These are phyloP conservation scores for Drosophila diplacantha DNA, from an alignment of 2,888 invertebrate genomes.

Conservation along the genomic window DNA sequence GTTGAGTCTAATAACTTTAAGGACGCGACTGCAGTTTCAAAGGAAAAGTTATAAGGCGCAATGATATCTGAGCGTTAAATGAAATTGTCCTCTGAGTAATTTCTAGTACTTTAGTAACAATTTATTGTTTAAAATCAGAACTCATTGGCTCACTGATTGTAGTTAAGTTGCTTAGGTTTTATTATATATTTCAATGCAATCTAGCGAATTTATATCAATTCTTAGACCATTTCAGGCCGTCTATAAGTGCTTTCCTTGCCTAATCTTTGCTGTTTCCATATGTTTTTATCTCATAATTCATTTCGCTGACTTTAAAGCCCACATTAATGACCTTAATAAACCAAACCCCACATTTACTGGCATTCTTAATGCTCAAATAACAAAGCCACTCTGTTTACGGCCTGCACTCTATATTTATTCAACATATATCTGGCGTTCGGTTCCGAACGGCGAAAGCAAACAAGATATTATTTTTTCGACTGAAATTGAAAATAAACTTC, in stretches of 20 bases:
- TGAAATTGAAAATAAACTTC: constrained; percentile 49
- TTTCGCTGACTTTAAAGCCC: background rate
- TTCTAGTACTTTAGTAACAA: background rate
- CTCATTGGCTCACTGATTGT: no score
- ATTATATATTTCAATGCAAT: no score
- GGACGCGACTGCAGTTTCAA: constrained; percentile 14
- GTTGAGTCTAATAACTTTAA: no score
- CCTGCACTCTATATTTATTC: constrained; percentile 16
- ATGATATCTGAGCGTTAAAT: background rate
- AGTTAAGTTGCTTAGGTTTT: background rate
- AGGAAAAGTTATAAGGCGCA: background rate
- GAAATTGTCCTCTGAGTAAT: background rate
- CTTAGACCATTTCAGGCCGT: no score
- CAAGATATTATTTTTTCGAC: constrained; percentile 44
- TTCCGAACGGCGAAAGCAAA: constrained; percentile 48
- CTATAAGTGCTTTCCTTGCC: background rate
- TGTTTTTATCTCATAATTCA: background rate
- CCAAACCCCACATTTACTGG: constrained; percentile 2
- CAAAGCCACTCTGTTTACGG: background rate
- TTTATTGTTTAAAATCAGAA: no score
- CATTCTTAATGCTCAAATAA: background rate
- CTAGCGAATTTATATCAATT: background rate
- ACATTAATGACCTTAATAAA: background rate
- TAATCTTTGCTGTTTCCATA: background rate
- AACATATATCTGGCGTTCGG: constrained; percentile 31